phyloP scores from a whole-genome alignment of 2,888 invertebrate genomes.

The Scaptomyza reducta region DNA sequence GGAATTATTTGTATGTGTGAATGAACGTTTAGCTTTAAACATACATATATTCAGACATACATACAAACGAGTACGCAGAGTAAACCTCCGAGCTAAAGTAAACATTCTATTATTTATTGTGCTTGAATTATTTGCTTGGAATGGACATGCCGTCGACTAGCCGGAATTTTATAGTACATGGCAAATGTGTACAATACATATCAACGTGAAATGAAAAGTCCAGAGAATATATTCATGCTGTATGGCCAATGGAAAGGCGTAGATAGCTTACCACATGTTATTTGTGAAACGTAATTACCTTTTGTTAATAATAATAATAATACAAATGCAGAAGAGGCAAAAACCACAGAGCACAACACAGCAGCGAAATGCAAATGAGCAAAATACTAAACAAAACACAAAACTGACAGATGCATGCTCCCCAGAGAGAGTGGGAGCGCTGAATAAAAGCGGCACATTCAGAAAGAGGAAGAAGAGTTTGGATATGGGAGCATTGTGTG shows the following conservation, averaged over 20 bases:
- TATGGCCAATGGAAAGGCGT: conserved; percentile 1
- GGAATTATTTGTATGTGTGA: background rate
- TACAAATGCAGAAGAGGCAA: conserved; percentile 14
- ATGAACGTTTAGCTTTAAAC: background rate
- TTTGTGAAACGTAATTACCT: conserved; percentile 36
- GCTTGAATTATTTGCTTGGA: conserved; percentile 13
- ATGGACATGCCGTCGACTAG: conserved; percentile 15
- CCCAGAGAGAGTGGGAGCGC: conserved; percentile 54
- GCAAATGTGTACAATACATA: conserved; percentile 1
- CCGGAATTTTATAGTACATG: conserved; percentile 30
- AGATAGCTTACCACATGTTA: conserved; percentile 36
- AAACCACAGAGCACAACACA: conserved; percentile 27
- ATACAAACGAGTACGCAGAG: background rate
- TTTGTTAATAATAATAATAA: conserved; percentile 9
- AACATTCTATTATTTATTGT: conserved; percentile 17
- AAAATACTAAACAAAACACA: conserved; percentile 33
- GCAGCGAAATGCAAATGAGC: conserved; percentile 34
- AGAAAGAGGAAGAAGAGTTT: conserved; percentile 10
- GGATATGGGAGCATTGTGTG: conserved; percentile 14
- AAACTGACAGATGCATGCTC: conserved; percentile 61
- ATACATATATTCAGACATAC: background rate
- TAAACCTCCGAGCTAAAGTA: background rate
- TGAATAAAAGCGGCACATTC: background rate
- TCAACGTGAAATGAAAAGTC: background rate
- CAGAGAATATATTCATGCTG: conserved; percentile 7